Conservation (phyloP, 2,888 invertebrate species). For the Drosophila planitibia region DNA sequence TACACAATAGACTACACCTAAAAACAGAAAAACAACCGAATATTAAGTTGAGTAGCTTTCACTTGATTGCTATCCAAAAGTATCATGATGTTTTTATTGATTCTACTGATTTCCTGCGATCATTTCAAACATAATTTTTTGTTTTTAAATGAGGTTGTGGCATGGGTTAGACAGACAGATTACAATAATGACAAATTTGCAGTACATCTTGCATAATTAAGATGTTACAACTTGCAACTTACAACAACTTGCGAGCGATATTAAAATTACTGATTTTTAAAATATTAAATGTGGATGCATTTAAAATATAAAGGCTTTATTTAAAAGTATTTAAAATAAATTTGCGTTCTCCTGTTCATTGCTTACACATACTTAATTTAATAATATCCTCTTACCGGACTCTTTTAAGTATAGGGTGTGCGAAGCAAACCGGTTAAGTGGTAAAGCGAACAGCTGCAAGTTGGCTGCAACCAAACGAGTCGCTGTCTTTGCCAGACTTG, state of each 20-base stretch:
- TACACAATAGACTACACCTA: neutral
- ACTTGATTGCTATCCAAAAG: neutral
- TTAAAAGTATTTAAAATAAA: neutral
- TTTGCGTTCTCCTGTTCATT: neutral
- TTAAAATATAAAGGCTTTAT: neutral
- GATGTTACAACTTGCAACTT: neutral
- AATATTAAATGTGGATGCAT: neutral
- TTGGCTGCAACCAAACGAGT: conserved; percentile 37
- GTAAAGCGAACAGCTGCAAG: conserved; percentile 57
- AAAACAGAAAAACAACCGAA: neutral
- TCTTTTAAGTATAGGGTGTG: conserved; percentile 14
- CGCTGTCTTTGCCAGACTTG: conserved; percentile 47
- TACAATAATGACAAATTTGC: neutral
- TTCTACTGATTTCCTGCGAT: neutral
- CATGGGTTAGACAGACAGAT: too few relatives aligned
- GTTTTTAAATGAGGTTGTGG: neutral
- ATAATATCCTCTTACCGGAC: neutral
- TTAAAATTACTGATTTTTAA: neutral
- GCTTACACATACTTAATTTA: neutral
- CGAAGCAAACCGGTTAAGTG: conserved; percentile 48
- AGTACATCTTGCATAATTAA: neutral
- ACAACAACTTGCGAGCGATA: neutral
- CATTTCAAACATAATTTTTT: neutral
- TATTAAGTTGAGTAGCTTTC: neutral
- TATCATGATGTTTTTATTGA: neutral